Base-by-base conservation (phyloP, 2,113 vertebrate genomes). In the Eubucco bourcierii region DNA sequence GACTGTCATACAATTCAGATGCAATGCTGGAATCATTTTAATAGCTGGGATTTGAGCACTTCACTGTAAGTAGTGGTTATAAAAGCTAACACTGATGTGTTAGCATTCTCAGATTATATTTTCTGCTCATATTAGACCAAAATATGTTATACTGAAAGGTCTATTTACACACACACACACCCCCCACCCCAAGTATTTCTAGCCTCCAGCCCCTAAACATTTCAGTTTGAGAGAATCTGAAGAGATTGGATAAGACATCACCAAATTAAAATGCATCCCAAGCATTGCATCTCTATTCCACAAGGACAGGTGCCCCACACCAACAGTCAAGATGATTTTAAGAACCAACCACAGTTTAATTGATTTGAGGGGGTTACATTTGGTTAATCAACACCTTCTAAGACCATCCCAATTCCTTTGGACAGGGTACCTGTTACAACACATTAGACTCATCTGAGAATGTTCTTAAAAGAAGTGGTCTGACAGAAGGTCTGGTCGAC, bases 361-460 rank as follows among this genome's bases (percentile, higher is more conserved):
- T 96, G 96, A 97, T 97, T 96, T 76, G 85, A 85, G 92, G 82
- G 84, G 67, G 96, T 97, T 87, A 88, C 67, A 31, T 37, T 90
- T 70, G 95, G 96, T 98, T 98, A 98, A 98, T 97, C 6, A 6
- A 95, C 63, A 90, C 93, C 93, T 95, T 96, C 88, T 92, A 97
- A 96, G 94, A 95, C 95, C 97, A 97, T 93, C 96, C 96, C 96
- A 81, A 91, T 96, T 96, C 91, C 96, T 97, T 94, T 9, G 16
- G 92, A 95, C 94, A 96, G 93, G 97, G 98, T 99, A 99, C 99
- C 99, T 99, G 99, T 98, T 99, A 99, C 95, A 98, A 97, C 96
- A 99, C 95, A 98, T 98, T 98, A 99, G 99, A 99, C 94, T 99
- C 99, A 91, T 99, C 98, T 99, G 99, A 99, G 98, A 99, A 99